A percentile compares a stretch with the other conserved stretches of the same genome.
phyloP scores from a whole-genome alignment of 1,140 invertebrate genomes.

The Phenacoccus solenopsis region DNA sequence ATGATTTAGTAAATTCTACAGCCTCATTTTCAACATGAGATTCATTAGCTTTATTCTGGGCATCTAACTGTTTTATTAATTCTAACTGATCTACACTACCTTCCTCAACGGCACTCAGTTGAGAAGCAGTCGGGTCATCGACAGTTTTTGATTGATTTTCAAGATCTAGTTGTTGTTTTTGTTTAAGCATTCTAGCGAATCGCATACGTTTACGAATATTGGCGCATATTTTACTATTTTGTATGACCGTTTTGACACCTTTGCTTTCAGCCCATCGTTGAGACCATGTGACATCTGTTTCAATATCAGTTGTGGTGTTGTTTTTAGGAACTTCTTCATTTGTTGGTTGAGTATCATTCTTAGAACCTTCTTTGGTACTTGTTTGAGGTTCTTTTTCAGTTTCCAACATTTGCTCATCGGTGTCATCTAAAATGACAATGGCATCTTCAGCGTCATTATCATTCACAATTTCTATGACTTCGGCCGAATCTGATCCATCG shows the following conservation, averaged over 20 bases:
- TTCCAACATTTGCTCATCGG: neutral
- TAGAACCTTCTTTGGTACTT: neutral
- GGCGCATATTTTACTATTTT: slow-evolving; percentile 27
- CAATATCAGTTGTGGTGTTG: neutral
- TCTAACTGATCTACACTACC: neutral
- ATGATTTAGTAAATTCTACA: neutral
- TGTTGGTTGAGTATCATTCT: slow-evolving; percentile 17
- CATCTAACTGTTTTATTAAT: neutral
- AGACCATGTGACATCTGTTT: slow-evolving; percentile 23
- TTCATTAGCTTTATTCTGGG: neutral
- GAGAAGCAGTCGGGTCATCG: neutral
- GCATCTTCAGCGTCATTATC: neutral
- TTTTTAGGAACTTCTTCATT: slow-evolving; percentile 8
- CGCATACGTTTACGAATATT: slow-evolving; percentile 27
- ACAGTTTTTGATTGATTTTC: neutral
- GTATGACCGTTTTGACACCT: slow-evolving; percentile 28
- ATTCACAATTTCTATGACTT: neutral
- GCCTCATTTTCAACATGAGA: neutral
- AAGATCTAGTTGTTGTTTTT: neutral
- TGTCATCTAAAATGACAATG: neutral
- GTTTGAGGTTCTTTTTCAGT: neutral
- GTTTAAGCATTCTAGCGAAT: slow-evolving; percentile 6
- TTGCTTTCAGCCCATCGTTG: slow-evolving; percentile 28
- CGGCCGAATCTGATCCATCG: neutral
- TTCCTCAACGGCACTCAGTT: neutral